Conservation (phyloP, 2,113 vertebrate species). For the Myiozetetes cayanensis region DNA sequence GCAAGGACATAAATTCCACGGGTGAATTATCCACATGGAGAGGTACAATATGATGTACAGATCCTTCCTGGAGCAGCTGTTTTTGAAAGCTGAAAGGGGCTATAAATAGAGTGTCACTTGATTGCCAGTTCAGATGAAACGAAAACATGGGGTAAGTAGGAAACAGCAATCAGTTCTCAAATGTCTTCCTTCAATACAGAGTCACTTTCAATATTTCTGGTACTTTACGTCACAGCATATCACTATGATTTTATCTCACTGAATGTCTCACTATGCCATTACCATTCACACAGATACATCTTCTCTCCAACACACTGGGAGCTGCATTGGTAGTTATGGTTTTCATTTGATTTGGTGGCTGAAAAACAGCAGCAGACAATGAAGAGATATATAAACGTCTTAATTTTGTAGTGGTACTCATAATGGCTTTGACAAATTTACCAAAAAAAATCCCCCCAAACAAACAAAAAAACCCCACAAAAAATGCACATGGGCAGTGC, state of each 20-base stretch:
- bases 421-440: neutral
- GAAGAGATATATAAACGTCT: neutral
- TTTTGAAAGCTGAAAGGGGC: neutral
- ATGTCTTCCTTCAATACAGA: neutral
- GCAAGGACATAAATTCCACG: neutral
- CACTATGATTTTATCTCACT: neutral
- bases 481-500: neutral
- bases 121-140: constrained; percentile 32
- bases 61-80: constrained; percentile 28
- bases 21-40: neutral
- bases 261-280: neutral
- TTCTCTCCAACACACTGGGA: neutral
- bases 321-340: neutral
- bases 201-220: neutral
- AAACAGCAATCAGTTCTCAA: neutral
- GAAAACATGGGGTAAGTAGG: neutral
- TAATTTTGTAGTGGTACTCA: neutral
- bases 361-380: neutral
- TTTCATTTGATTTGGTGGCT: neutral
- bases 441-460: neutral
- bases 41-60: neutral
- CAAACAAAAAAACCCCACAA: neutral
- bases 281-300: neutral
- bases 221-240: neutral
- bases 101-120: constrained; percentile 40